Conservation (phyloP, 2,113 vertebrate species). For the Entelurus aequoreus region DNA sequence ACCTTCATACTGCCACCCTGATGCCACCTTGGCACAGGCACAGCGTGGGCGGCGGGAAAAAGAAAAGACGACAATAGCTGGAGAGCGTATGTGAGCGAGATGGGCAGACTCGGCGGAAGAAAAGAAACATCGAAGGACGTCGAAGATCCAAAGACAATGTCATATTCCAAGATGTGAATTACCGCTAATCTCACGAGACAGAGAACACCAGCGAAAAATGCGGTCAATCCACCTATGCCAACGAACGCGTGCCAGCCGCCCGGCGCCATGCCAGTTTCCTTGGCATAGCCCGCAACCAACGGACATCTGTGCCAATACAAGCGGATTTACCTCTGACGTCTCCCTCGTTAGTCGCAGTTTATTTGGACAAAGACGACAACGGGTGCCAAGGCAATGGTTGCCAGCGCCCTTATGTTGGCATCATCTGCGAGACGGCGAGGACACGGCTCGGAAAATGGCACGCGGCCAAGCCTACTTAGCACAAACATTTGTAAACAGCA, state of each 20-base stretch:
- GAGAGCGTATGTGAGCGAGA: slow-evolving; percentile 30
- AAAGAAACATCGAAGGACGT: slow-evolving; percentile 20
- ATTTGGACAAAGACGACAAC: slow-evolving; percentile 56
- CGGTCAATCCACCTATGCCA: slow-evolving; percentile 30
- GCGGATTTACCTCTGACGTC: slow-evolving; percentile 54
- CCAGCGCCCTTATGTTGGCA: slow-evolving; percentile 57
- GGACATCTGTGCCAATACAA: slow-evolving; percentile 36
- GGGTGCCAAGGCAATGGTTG: slow-evolving; percentile 50
- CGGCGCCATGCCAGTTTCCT: slow-evolving; percentile 45
- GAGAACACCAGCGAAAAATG: slow-evolving; percentile 18
- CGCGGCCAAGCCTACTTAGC: slow-evolving; percentile 52
- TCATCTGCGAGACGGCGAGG: slow-evolving; percentile 44
- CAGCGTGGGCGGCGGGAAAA: slow-evolving; percentile 28
- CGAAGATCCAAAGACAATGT: slow-evolving; percentile 19
- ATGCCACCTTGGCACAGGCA: slow-evolving; percentile 62
- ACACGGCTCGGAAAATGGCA: slow-evolving; percentile 54
- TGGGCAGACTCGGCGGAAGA: slow-evolving; percentile 29
- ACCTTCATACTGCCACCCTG: slow-evolving; percentile 56
- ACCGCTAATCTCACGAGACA: slow-evolving; percentile 5
- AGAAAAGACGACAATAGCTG: slow-evolving; percentile 24
- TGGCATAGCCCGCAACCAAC: slow-evolving; percentile 16
- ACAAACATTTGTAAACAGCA: slow-evolving; percentile 45
- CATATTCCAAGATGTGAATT: slow-evolving; percentile 14
- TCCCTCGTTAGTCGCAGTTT: slow-evolving; percentile 46
- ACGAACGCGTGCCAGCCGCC: slow-evolving; percentile 40